These are phyloP conservation scores for Stegastes partitus DNA, from an alignment of 2,113 vertebrate species.

Conservation along the genomic window DNA sequence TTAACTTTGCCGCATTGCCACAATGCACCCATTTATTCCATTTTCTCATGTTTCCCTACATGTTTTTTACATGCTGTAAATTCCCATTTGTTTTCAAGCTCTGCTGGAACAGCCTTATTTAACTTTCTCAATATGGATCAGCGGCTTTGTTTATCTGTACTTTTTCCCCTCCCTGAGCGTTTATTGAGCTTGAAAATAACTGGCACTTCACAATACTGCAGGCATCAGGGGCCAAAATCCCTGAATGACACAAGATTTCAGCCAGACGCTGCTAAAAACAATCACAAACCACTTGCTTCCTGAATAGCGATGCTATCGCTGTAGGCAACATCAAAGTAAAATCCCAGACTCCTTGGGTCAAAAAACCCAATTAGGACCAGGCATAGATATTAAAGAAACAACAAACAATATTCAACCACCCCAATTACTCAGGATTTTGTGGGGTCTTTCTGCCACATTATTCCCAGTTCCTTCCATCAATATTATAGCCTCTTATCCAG, in stretches of 20 bases:
- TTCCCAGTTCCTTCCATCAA: conserved; percentile 5
- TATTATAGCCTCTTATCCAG: conserved; percentile 37
- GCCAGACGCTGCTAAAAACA: conserved; percentile 26
- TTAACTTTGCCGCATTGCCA: neutral
- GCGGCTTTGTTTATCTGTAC: conserved; percentile 1
- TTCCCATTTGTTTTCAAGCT: conserved; percentile 26
- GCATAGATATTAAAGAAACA: conserved; percentile 6
- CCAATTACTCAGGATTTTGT: neutral
- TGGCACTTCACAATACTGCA: conserved; percentile 35
- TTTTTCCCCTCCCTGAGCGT: conserved; percentile 5
- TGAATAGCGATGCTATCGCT: conserved; percentile 44
- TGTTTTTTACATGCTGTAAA: neutral
- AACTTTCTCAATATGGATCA: conserved; percentile 14
- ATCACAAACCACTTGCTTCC: conserved; percentile 12
- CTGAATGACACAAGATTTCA: conserved; percentile 37
- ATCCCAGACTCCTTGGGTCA: conserved; percentile 15
- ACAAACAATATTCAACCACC: neutral
- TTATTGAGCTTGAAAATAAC: conserved; percentile 37
- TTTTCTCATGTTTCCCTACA: neutral
- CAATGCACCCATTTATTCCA: neutral
- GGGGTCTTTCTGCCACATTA: neutral
- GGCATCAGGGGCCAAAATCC: conserved; percentile 43
- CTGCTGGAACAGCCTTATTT: neutral
- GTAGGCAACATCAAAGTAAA: conserved; percentile 30
- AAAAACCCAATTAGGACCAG: conserved; percentile 14